Base-by-base conservation (phyloP, 2,797 vertebrate species). In the Erethizon dorsatum region DNA sequence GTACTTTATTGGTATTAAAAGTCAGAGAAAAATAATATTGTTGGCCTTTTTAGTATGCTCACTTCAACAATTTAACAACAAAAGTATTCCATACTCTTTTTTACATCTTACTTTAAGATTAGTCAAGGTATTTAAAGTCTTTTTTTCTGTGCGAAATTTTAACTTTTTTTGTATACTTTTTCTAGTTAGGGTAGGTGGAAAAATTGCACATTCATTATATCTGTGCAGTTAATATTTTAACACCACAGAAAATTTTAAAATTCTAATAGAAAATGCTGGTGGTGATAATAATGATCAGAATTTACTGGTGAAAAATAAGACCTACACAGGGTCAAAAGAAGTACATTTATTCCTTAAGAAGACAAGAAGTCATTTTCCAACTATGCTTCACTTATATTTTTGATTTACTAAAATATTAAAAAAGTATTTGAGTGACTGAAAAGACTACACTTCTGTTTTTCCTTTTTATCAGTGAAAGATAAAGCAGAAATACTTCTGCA, bases 401-500 rank as follows among this genome's bases (percentile, higher is more conserved):
- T 87, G 18, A 59, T 50, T 95, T 41, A 54, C 28, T 87, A 67
- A 63, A 79, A 3, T 91, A 73, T 33, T 92, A 59, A 90, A 93
- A 56, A 90, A 83, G 33, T 77, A 82, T 90, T 63, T 83, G 18
- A 77, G 69, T 85, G 78, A 67, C 8, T 69, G 80, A 59, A 95
- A 95, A 22, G 22, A 96, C 77, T 71, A 85, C 95, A 17, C 94
- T 91, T 17, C 26, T 98, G 45, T 92, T 90, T 94, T 92, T 93
- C 41, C 86, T 97, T 97, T 79, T 96, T 79, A 5, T 91, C 98
- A 99, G 99, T 99, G 99, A 99, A 99, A 98, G 99, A 99, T 98
- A 99, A 99, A 99, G 99, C 99, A 97, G 99, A 99, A 98, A 99
- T 99, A 98, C 99, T 99, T 89, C 98, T 99, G 94, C 99, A 99